Conservation (phyloP, 2,797 vertebrate species). For the Scolopax rusticola region DNA sequence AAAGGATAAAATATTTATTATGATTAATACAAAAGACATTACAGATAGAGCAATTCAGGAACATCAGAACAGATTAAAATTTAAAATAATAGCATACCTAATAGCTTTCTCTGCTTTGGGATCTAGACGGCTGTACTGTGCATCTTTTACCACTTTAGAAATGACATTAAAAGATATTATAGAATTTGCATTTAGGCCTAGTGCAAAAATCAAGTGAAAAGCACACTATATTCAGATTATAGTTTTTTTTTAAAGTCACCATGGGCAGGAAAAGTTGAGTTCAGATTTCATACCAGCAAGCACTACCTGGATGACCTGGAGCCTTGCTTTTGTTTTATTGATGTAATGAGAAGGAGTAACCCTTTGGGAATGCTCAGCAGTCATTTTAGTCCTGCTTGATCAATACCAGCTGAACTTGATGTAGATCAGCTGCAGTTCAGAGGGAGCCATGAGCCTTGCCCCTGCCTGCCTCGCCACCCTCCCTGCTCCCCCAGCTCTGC, state of each 20-base stretch:
- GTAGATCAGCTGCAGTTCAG: background rate
- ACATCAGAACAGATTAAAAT: slow-evolving; percentile 13
- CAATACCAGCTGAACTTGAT: background rate
- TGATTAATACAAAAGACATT: slow-evolving; percentile 41
- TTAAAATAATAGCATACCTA: slow-evolving; percentile 63
- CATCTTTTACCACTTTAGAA: slow-evolving; percentile 51
- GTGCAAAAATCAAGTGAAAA: background rate
- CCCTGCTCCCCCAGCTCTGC: fast-evolving
- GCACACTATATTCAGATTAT: background rate
- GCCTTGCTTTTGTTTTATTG: background rate
- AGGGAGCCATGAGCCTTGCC: background rate
- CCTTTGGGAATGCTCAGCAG: slow-evolving; percentile 14
- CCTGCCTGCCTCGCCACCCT: background rate
- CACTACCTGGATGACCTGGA: background rate
- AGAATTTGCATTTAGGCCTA: background rate
- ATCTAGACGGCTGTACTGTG: slow-evolving; percentile 64
- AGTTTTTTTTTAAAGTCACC: background rate
- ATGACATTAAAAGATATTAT: background rate
- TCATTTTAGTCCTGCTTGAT: slow-evolving; percentile 41
- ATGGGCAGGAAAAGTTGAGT: background rate
- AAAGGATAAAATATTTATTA: slow-evolving; percentile 45
- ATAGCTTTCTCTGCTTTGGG: slow-evolving; percentile 39
- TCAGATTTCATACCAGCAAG: background rate
- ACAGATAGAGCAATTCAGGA: background rate
- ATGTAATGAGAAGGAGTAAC: background rate